phyloP scores from a whole-genome alignment of 2,113 vertebrate genomes.

The Sporophila hypoxantha region DNA sequence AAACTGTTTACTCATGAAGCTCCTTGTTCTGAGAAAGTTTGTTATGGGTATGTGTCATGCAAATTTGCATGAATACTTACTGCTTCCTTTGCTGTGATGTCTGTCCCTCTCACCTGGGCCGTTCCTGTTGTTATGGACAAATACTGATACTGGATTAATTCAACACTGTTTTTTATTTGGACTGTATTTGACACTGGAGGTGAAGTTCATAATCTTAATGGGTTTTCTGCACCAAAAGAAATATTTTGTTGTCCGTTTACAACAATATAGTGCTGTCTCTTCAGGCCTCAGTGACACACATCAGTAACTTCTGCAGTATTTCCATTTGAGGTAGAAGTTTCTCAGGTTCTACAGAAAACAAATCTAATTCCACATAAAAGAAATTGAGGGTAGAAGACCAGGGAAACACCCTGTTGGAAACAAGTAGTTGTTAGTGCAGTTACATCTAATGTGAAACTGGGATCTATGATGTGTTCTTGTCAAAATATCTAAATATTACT shows the following conservation, averaged over 20 bases:
- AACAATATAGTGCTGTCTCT: neutral
- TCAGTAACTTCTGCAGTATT: neutral
- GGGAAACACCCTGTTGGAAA: neutral
- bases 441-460: neutral
- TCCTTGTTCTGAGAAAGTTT: neutral
- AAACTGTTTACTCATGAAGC: neutral
- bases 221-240: neutral
- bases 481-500: neutral
- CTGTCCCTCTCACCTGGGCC: neutral
- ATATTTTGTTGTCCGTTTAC: neutral
- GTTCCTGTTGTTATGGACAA: neutral
- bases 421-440: neutral
- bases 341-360: neutral
- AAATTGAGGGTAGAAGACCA: neutral
- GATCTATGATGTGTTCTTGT: neutral
- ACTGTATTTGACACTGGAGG: neutral
- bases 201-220: neutral
- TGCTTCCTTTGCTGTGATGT: neutral
- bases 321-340: neutral
- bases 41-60: neutral
- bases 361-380: neutral
- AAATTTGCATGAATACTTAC: neutral
- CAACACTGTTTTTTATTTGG: neutral
- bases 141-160: neutral
- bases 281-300: neutral